phyloP scores from a whole-genome alignment of 2,888 invertebrate genomes.

The Andrena trimmerana region DNA sequence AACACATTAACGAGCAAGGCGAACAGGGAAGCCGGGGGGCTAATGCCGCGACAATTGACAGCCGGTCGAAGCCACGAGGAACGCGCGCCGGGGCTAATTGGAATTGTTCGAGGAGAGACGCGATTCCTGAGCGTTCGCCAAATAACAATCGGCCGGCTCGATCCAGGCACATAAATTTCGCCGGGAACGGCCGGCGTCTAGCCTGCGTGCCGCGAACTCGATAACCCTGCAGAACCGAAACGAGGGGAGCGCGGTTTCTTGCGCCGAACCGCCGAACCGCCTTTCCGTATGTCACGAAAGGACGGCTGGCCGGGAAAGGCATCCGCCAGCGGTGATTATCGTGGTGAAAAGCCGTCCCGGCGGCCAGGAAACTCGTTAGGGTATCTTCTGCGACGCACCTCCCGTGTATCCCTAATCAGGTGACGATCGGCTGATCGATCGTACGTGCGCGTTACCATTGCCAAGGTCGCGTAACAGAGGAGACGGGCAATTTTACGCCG shows the following conservation, averaged over 20 bases:
- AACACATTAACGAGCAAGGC: constrained; percentile 42
- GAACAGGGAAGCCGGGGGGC: not conserved
- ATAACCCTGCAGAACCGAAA: not conserved
- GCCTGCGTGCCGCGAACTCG: not conserved
- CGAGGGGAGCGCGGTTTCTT: not conserved
- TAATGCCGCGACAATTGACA: constrained; percentile 34
- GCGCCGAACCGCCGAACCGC: too few species aligned
- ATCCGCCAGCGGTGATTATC: constrained; percentile 35
- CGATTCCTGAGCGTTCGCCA: constrained; percentile 11
- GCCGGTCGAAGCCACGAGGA: not conserved
- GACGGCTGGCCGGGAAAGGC: constrained; percentile 25
- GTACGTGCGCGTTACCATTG: constrained; percentile 24
- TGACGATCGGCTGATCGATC: constrained; percentile 51
- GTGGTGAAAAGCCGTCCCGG: constrained; percentile 13
- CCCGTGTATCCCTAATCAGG: constrained; percentile 45
- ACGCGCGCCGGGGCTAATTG: constrained; percentile 31
- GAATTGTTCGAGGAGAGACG: constrained; percentile 28
- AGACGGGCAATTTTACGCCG: constrained; percentile 51
- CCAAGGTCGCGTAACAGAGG: constrained; percentile 46
- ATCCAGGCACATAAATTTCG: constrained; percentile 36
- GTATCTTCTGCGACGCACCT: not conserved
- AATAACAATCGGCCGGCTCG: constrained; percentile 15
- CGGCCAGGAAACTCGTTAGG: constrained; percentile 39
- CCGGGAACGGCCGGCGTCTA: not conserved
- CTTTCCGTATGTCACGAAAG: constrained; percentile 41